Evolutionary conservation across 2,113 vertebrate species (phyloP).

Genomic region (Kryptolebias marmoratus): DNA sequence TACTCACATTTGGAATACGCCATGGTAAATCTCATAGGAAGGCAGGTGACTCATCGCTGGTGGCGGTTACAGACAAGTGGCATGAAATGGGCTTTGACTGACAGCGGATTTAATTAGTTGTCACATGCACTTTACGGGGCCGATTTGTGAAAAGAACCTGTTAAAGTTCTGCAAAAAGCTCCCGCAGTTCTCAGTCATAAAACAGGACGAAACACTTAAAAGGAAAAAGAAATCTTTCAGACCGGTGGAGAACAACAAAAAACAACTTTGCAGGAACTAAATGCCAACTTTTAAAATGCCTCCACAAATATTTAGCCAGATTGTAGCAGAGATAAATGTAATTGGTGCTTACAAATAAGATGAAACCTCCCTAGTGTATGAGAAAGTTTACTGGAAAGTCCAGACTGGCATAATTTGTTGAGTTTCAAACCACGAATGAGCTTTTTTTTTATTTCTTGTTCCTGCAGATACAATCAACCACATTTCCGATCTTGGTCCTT

Average conservation of each 20-base stretch:
- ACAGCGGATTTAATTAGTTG: slow-evolving; percentile 44
- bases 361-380: neutral
- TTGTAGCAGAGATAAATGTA: slow-evolving; percentile 41
- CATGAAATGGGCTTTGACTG: slow-evolving; percentile 36
- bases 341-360: slow-evolving; percentile 26
- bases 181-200: neutral
- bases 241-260: slow-evolving; percentile 27
- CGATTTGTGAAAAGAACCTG: slow-evolving; percentile 11
- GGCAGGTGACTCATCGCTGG: slow-evolving; percentile 51
- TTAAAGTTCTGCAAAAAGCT: slow-evolving; percentile 8
- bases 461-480: slow-evolving; percentile 77
- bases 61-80: slow-evolving; percentile 19
- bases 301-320: slow-evolving; percentile 15
- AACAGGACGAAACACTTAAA: neutral
- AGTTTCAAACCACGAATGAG: slow-evolving; percentile 5
- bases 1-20: slow-evolving; percentile 46
- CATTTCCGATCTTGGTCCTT: slow-evolving; percentile 82
- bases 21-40: slow-evolving; percentile 27
- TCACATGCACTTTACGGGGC: slow-evolving; percentile 45
- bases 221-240: neutral
- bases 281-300: slow-evolving; percentile 20
- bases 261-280: neutral
- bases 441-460: slow-evolving; percentile 35
- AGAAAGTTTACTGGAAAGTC: neutral
- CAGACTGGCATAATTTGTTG: neutral